Percentiles rank a stretch among this genome's conserved stretches.
Evolutionary conservation across 2,113 vertebrate genomes (phyloP).

Genomic region (Caracal caracal): DNA sequence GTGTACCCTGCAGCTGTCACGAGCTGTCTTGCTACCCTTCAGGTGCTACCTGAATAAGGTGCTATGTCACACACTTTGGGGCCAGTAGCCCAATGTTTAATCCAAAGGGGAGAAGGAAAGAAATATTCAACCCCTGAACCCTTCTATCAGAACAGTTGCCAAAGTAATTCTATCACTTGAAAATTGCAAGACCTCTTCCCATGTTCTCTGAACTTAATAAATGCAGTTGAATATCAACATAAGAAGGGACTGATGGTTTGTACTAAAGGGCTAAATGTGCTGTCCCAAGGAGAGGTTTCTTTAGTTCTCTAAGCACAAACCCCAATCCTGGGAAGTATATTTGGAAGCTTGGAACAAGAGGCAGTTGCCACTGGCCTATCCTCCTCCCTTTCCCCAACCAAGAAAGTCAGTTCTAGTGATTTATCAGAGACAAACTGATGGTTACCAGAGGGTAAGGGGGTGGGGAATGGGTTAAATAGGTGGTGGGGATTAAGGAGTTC

Average conservation of each 20-base stretch:
- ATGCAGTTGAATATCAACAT: background rate
- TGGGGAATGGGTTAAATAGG: too few relatives aligned
- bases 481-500: too few relatives aligned
- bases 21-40: background rate
- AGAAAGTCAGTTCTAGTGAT: too few relatives aligned
- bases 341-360: too few relatives aligned
- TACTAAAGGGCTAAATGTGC: background rate
- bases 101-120: background rate
- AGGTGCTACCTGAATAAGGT: background rate
- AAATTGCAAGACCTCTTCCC: background rate
- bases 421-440: too few relatives aligned
- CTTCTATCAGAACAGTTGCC: background rate
- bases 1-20: background rate
- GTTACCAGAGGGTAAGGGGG: too few relatives aligned
- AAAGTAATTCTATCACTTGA: background rate
- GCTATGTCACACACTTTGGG: background rate
- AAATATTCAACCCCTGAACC: background rate
- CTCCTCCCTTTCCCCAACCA: too few relatives aligned
- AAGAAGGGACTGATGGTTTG: background rate
- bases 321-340: too few relatives aligned
- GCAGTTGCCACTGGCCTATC: too few relatives aligned
- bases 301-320: too few relatives aligned
- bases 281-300: background rate
- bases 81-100: background rate
- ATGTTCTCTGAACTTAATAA: background rate